Evolutionary conservation across 2,113 vertebrate species (phyloP), one percentile per base, ranked within the genome.

Genomic region (Lophura nycthemera): DNA sequence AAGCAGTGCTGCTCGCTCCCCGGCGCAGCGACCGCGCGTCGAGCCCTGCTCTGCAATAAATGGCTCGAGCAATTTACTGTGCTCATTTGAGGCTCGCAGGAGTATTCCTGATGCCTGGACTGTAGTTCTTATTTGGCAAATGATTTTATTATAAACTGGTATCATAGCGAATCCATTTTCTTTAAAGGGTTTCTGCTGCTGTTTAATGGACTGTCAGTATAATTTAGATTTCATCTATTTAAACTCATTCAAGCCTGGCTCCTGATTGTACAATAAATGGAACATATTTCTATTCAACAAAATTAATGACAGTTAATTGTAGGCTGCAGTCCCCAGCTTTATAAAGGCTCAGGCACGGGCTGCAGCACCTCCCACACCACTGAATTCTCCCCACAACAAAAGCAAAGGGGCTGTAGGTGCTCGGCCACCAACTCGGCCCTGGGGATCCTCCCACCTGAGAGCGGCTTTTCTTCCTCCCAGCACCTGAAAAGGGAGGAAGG

Each of bases 151-250:
- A 97, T 97, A 96, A 98, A 96, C 95, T 72, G 45, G 96, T 96
- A 97, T 98, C 95, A 96, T 9, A 91, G 96, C 86, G 90, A 98
- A 98, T 96, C 96, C 97, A 98, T 97, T 98, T 98, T 96, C 97
- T 96, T 96, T 95, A 96, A 87, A 36, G 90, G 96, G 92, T 95
- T 97, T 97, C 94, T 97, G 97, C 95, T 96, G 94, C 93, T 97
- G 95, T 97, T 98, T 98, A 98, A 98, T 98, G 97, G 97, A 97
- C 97, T 97, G 97, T 97, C 97, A 97, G 97, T 95, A 97, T 98
- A 98, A 98, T 98, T 98, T 97, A 98, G 97, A 98, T 97, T 98
- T 98, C 97, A 98, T 97, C 97, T 97, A 97, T 97, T 98, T 98
- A 97, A 97, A 97, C 95, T 96, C 97, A 96, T 97, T 97, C 96